These are phyloP conservation scores for Drosophila suzukii DNA, from an alignment of 1,140 invertebrate genomes.

Conservation along the genomic window DNA sequence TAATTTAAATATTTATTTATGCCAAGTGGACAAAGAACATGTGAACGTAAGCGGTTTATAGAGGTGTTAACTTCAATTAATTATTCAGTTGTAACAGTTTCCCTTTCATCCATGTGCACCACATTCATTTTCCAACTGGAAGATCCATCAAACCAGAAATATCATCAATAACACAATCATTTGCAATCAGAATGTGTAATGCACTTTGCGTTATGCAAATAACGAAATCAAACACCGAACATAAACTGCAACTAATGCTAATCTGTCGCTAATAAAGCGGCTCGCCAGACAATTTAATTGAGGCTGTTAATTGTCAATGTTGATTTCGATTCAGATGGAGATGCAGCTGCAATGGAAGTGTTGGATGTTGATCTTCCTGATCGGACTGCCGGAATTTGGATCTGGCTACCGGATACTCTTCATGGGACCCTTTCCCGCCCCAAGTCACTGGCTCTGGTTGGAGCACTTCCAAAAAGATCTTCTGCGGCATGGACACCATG, in stretches of 20 bases:
- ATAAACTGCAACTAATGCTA: constrained; percentile 44
- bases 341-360: constrained; percentile 59
- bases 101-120: constrained; percentile 4
- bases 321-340: constrained; percentile 43
- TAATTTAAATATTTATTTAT: constrained; percentile 28
- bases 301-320: constrained; percentile 50
- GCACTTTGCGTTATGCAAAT: constrained; percentile 62
- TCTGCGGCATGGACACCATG: constrained; percentile 86
- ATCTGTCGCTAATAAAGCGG: too few relatives aligned
- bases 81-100: constrained; percentile 14
- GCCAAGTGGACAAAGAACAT: constrained; percentile 6
- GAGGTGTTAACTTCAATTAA: constrained; percentile 18
- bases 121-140: constrained; percentile 8
- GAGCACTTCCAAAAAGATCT: constrained; percentile 86
- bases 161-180: constrained; percentile 15
- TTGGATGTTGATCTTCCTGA: constrained; percentile 36
- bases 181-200: constrained; percentile 4
- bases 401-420: constrained; percentile 71
- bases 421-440: constrained; percentile 81
- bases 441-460: constrained; percentile 86
- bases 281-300: constrained; percentile 52
- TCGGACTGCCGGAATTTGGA: constrained; percentile 21
- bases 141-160: constrained; percentile 10
- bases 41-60: background rate
- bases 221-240: constrained; percentile 24